Percentiles rank a stretch among this genome's conserved stretches.
Evolutionary conservation across 1,140 invertebrate genomes (phyloP).

Genomic region (Eumeta japonica): DNA sequence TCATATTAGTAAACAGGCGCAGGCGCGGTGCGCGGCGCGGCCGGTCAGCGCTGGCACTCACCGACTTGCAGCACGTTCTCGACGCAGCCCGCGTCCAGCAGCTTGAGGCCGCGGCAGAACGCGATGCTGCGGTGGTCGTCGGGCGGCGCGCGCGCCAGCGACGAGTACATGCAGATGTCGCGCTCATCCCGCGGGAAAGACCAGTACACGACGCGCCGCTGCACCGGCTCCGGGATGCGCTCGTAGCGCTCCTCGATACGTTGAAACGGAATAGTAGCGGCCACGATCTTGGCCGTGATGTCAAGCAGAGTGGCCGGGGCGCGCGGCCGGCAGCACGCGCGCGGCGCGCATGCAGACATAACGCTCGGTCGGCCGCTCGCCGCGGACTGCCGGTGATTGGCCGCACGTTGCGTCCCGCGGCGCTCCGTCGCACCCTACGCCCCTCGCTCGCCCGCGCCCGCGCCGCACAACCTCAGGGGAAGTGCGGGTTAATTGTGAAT

Average conservation of each 20-base stretch:
- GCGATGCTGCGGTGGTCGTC: conserved; percentile 76
- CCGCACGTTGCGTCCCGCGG: conserved; percentile 9
- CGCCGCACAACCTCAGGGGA: no score
- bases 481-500: no score
- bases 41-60: conserved; percentile 69
- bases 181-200: conserved; percentile 83
- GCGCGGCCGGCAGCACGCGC: conserved; percentile 50
- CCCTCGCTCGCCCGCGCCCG: no score
- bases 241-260: conserved; percentile 83
- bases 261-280: conserved; percentile 81
- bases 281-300: conserved; percentile 80
- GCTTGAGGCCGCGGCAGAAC: conserved; percentile 81
- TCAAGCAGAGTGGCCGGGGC: conserved; percentile 71
- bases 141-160: conserved; percentile 65
- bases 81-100: conserved; percentile 77
- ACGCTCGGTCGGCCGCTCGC: conserved; percentile 47
- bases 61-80: conserved; percentile 86
- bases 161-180: conserved; percentile 88
- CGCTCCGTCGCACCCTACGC: conserved; percentile 12
- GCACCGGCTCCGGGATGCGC: conserved; percentile 84
- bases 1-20: conserved; percentile 57
- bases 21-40: conserved; percentile 43
- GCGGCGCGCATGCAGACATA: conserved; percentile 53
- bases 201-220: conserved; percentile 84
- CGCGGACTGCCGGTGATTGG: conserved; percentile 30